Evolutionary conservation across 2,113 vertebrate species (phyloP), one percentile per base, ranked within the genome.

Genomic region (Crotalus tigris): DNA sequence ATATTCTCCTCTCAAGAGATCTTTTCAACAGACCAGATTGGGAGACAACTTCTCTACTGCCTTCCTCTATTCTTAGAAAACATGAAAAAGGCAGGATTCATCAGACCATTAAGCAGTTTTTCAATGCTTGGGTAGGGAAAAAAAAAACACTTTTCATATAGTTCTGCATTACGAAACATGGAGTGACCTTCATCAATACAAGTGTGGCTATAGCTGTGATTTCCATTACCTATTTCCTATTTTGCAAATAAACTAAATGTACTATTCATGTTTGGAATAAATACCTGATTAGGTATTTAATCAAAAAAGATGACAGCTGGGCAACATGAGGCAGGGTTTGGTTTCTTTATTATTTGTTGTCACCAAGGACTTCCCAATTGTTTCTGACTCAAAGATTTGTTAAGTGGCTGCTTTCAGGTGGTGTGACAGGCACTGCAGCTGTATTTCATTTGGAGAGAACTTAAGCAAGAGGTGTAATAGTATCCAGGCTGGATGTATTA

Each of bases 201-300:
- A 91, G 90, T 94, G 96, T 97, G 87, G 93, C 95, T 94, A 89
- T 94, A 94, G 96, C 93, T 95, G n/a, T 95, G 95, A 97, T 93
- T 96, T 97, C 95, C 95, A 93, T 95, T 98, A 98, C 97, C 97
- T 96, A 96, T 96, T 96, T 96, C 87, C 58, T 99, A 97, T 99
- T 99, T 99, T 98, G 98, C 95, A 99, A 99, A 99, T 98, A 99
- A 85, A 96, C 93, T 93, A 95, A 97, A 98, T 98, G 98, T 98
- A 98, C 98, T 98, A 97, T 97, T 97, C 29, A 1, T 99, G 98
- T 99, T 99, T 98, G 96, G 94, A 44, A 97, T 98, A 98, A 98
- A 98, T 95, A 98, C 13, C 90, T 94, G 95, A 97, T 97, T 96
- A 97, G 92, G 93, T 92, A 97, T 92, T 94, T 94, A 92, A 95